Evolutionary conservation across 2,797 vertebrate genomes (phyloP).

Genomic region (Momotus momota): DNA sequence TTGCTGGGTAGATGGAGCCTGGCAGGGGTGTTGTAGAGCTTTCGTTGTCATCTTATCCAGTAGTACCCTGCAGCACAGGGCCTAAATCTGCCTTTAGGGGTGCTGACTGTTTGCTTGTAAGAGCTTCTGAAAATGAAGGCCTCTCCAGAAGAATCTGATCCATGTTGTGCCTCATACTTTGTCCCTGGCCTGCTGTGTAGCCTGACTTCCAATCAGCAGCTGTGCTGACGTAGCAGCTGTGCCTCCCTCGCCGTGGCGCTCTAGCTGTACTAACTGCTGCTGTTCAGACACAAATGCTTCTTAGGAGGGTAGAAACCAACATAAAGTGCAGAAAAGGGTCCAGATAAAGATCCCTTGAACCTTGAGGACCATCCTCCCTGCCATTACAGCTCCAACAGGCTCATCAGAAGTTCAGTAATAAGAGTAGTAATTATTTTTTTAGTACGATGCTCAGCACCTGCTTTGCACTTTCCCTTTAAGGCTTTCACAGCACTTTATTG

Average conservation of each 20-base stretch:
- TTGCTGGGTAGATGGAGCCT: background rate
- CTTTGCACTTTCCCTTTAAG: background rate
- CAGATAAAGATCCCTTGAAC: background rate
- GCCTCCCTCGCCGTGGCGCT: background rate
- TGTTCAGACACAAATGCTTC: no score
- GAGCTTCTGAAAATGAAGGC: background rate
- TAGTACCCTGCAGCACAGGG: background rate
- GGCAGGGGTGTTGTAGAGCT: background rate
- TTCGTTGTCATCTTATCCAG: background rate
- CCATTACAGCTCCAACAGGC: background rate
- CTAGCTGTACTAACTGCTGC: no score
- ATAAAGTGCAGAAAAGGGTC: background rate
- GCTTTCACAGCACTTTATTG: background rate
- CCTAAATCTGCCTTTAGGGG: background rate
- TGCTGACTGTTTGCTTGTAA: background rate
- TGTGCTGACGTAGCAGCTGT: background rate
- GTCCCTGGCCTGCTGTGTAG: background rate
- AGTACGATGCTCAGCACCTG: background rate
- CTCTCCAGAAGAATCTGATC: background rate
- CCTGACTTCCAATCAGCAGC: background rate
- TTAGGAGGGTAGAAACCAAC: background rate
- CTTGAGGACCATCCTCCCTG: background rate
- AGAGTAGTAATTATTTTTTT: background rate
- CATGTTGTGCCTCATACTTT: fast-evolving
- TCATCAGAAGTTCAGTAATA: background rate